A percentile compares a stretch with the other conserved stretches of the same genome.
phyloP scores from a whole-genome alignment of 2,888 invertebrate species.

The Dendrolimus pini region DNA sequence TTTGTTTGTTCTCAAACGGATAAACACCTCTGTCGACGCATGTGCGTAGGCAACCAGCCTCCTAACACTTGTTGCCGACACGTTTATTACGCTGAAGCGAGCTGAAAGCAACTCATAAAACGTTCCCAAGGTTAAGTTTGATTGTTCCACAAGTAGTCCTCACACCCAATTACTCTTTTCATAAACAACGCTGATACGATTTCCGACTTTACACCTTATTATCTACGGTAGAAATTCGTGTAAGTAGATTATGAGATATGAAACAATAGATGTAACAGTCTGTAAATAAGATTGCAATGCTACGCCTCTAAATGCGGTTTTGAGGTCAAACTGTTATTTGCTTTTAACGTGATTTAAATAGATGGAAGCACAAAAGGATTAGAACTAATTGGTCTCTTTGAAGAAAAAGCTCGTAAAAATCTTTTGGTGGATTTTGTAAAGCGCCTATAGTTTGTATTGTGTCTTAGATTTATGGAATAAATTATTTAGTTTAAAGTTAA shows the following conservation, averaged over 20 bases:
- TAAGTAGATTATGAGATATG: constrained; percentile 5
- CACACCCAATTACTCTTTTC: constrained; percentile 20
- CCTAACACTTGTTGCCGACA: constrained; percentile 55
- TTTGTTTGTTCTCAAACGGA: constrained; percentile 5
- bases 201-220: constrained; percentile 8
- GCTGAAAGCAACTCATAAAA: constrained; percentile 53
- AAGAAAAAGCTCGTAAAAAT: constrained; percentile 18
- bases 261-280: constrained; percentile 21
- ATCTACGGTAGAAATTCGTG: constrained; percentile 12
- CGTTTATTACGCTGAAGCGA: constrained; percentile 47
- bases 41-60: constrained; percentile 34
- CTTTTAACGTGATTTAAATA: constrained; percentile 53
- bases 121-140: constrained; percentile 58
- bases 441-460: constrained; percentile 5
- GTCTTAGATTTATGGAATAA: constrained; percentile 3
- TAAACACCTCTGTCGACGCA: constrained; percentile 20
- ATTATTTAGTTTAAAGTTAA: constrained; percentile 7
- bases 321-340: constrained; percentile 50
- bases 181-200: constrained; percentile 9
- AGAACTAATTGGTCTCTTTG: constrained; percentile 28
- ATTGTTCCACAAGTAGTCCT: constrained; percentile 44
- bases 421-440: constrained; percentile 1
- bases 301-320: constrained; percentile 44
- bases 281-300: constrained; percentile 29
- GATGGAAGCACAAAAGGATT: constrained; percentile 51